phyloP scores from a whole-genome alignment of 2,113 vertebrate species.

The Oreocharis arfaki region DNA sequence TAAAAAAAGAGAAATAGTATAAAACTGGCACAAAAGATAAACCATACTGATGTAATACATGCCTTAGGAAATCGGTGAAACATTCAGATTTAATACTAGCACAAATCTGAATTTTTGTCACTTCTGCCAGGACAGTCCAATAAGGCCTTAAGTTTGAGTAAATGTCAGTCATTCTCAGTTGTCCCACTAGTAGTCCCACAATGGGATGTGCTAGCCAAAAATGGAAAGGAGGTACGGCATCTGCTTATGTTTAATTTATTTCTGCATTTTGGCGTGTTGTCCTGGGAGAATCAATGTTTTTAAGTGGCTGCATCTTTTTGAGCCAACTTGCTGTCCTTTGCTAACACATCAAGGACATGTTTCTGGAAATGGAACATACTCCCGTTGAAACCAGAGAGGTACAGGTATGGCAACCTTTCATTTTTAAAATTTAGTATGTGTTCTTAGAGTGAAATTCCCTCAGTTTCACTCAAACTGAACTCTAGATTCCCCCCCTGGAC shows the following conservation, averaged over 20 bases:
- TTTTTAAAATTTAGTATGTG: not conserved
- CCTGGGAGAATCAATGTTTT: constrained; percentile 59
- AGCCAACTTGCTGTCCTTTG: constrained; percentile 60
- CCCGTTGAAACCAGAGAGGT: not conserved
- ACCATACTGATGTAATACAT: not conserved
- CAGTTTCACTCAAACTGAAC: constrained; percentile 12
- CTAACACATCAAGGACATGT: constrained; percentile 51
- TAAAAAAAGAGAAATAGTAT: constrained; percentile 5
- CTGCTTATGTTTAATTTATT: constrained; percentile 67
- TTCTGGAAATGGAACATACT: constrained; percentile 19
- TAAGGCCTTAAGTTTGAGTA: constrained; percentile 46
- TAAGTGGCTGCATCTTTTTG: constrained; percentile 60
- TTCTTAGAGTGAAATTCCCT: constrained; percentile 16
- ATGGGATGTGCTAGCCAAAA: constrained; percentile 50
- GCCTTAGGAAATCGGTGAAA: not conserved
- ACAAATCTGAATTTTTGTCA: constrained; percentile 43
- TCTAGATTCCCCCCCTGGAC: not conserved
- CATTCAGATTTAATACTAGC: constrained; percentile 40
- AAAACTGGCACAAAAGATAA: not conserved
- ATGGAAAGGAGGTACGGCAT: constrained; percentile 58
- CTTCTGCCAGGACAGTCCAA: constrained; percentile 52
- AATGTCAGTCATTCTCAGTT: constrained; percentile 57
- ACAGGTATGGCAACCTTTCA: not conserved
- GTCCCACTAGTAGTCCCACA: constrained; percentile 51
- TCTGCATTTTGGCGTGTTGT: constrained; percentile 57